phyloP scores from a whole-genome alignment of 2,888 invertebrate species.

The Ectropis crepuscularia region DNA sequence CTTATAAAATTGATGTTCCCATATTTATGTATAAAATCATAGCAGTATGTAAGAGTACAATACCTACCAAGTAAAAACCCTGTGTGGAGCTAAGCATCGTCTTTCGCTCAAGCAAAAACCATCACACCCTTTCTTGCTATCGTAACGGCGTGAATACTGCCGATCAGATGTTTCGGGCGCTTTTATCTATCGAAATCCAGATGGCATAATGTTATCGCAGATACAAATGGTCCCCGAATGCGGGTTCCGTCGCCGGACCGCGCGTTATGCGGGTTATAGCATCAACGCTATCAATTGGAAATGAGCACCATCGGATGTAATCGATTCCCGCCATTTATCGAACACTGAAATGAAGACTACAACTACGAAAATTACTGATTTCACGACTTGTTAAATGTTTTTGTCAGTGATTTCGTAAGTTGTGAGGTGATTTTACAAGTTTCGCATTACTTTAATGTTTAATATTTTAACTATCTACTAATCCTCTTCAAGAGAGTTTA shows the following conservation, averaged over 20 bases:
- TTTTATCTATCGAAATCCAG: slow-evolving; percentile 37
- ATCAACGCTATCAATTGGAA: slow-evolving; percentile 48
- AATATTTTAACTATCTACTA: too few relatives aligned
- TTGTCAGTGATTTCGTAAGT: too few relatives aligned
- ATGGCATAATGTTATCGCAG: slow-evolving; percentile 38
- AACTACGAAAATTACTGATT: too few relatives aligned
- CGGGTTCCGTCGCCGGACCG: slow-evolving; percentile 28
- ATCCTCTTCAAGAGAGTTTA: too few relatives aligned
- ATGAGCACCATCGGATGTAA: slow-evolving; percentile 49
- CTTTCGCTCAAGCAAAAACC: slow-evolving; percentile 1
- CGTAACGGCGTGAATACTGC: slow-evolving; percentile 19
- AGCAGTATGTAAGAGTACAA: too few relatives aligned
- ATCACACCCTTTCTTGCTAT: slow-evolving; percentile 15
- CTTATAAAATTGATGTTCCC: background rate
- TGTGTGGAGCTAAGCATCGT: background rate
- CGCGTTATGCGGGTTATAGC: slow-evolving; percentile 25
- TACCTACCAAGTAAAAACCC: background rate
- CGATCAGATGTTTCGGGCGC: slow-evolving; percentile 20
- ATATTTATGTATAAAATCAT: background rate
- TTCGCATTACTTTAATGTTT: too few relatives aligned
- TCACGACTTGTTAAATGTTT: too few relatives aligned
- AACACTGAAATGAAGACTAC: slow-evolving; percentile 1
- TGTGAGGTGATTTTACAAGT: too few relatives aligned
- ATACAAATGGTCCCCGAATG: slow-evolving; percentile 30
- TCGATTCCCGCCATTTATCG: slow-evolving; percentile 35